Conservation (phyloP, 2,888 invertebrate species). For the Drosophila monieri region DNA sequence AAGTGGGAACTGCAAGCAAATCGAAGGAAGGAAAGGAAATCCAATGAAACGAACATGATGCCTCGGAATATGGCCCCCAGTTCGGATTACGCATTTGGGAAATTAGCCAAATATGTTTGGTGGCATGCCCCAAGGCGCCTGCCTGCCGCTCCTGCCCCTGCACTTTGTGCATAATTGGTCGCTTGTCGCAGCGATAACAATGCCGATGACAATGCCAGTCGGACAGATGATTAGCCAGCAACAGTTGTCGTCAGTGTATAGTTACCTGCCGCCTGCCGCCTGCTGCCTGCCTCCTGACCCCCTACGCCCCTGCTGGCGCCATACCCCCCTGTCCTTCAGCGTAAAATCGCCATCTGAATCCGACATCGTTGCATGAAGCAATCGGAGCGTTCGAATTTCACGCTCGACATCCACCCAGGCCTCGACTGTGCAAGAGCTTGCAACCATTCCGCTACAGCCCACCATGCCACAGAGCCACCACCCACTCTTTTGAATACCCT, state of each 20-base stretch:
- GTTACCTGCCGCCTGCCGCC: constrained; percentile 3
- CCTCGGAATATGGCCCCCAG: neutral
- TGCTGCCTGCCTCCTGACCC: neutral
- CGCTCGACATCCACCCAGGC: constrained; percentile 31
- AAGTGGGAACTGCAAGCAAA: neutral
- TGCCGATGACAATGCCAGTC: constrained; percentile 8
- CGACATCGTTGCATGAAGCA: constrained; percentile 15
- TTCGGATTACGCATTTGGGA: constrained; percentile 2
- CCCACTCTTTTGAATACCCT: constrained; percentile 1
- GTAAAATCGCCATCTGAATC: neutral
- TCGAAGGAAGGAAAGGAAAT: neutral
- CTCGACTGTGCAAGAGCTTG: no score
- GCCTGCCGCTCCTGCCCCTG: neutral
- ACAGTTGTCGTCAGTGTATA: constrained; percentile 23
- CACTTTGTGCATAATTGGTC: constrained; percentile 23
- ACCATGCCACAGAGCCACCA: neutral
- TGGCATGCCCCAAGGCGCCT: neutral
- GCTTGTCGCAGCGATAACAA: neutral
- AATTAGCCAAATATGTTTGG: constrained; percentile 27
- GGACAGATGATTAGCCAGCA: constrained; percentile 30
- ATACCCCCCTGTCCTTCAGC: neutral
- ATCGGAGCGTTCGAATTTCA: constrained; percentile 45
- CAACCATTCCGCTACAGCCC: no score
- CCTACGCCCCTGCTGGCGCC: no score
- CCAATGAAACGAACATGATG: neutral